Conservation (phyloP, 1,140 invertebrate genomes). For the Lanistes nyassanus region DNA sequence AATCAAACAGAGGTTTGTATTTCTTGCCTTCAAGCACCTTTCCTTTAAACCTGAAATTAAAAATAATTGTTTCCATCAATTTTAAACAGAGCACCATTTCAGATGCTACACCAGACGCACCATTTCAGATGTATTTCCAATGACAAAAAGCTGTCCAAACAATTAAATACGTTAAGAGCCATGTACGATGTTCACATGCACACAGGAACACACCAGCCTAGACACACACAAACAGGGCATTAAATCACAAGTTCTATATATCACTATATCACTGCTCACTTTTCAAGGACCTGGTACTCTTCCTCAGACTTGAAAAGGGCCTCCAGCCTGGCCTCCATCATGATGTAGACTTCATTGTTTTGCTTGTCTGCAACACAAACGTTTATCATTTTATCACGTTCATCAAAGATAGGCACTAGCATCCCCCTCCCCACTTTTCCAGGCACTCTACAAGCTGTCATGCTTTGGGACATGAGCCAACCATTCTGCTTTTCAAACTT, state of each 20-base stretch:
- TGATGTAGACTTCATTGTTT: conserved; percentile 80
- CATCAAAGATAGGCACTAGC: too few relatives aligned
- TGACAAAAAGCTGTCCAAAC: background rate
- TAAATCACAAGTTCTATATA: background rate
- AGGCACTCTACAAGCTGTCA: too few relatives aligned
- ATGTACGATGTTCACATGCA: background rate
- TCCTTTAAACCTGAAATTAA: conserved; percentile 77
- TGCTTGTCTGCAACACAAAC: conserved; percentile 71
- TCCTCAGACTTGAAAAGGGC: conserved; percentile 82
- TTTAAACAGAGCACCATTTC: too few relatives aligned
- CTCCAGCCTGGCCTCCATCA: conserved; percentile 87
- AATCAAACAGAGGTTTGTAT: conserved; percentile 93
- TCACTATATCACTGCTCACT: conserved; percentile 56
- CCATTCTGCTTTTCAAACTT: too few relatives aligned
- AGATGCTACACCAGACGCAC: too few relatives aligned
- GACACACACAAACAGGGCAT: background rate
- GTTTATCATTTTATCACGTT: too few relatives aligned
- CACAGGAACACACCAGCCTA: background rate
- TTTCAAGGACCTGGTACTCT: conserved; percentile 75
- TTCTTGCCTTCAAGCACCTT: conserved; percentile 81
- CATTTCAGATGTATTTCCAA: too few relatives aligned
- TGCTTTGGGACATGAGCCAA: too few relatives aligned
- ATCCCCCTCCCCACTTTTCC: too few relatives aligned
- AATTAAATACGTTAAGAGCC: background rate
- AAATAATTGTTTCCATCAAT: conserved; percentile 14